Conservation (phyloP, 2,113 vertebrate species). For the Origma solitaria region DNA sequence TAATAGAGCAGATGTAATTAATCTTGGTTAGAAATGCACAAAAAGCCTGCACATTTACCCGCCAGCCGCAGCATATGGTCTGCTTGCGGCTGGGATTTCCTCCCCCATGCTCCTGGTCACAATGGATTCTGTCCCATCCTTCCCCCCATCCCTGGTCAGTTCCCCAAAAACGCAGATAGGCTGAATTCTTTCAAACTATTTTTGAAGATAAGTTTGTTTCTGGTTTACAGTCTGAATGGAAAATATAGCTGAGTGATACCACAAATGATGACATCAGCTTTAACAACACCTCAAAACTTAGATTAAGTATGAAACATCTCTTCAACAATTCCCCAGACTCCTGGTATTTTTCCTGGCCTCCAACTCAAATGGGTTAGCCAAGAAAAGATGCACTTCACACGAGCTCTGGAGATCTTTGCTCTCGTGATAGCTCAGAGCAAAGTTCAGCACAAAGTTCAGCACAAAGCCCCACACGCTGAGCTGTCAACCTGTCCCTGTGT, state of each 20-base stretch:
- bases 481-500: background rate
- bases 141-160: background rate
- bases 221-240: background rate
- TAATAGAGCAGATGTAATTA: background rate
- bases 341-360: background rate
- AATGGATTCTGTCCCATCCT: background rate
- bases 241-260: background rate
- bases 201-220: background rate
- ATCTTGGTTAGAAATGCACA: background rate
- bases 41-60: background rate
- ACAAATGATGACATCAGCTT: background rate
- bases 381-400: accelerated
- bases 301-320: background rate
- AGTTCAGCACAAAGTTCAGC: background rate
- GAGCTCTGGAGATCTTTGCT: background rate
- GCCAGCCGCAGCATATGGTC: background rate
- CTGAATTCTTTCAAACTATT: background rate
- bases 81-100: background rate
- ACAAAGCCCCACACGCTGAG: accelerated
- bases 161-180: background rate
- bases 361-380: background rate
- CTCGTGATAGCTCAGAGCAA: background rate
- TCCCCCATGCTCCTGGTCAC: background rate
- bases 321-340: background rate
- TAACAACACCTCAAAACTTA: background rate